These are phyloP conservation scores for Andrena cerasifolii DNA, from an alignment of 1,140 invertebrate species.

Conservation along the genomic window DNA sequence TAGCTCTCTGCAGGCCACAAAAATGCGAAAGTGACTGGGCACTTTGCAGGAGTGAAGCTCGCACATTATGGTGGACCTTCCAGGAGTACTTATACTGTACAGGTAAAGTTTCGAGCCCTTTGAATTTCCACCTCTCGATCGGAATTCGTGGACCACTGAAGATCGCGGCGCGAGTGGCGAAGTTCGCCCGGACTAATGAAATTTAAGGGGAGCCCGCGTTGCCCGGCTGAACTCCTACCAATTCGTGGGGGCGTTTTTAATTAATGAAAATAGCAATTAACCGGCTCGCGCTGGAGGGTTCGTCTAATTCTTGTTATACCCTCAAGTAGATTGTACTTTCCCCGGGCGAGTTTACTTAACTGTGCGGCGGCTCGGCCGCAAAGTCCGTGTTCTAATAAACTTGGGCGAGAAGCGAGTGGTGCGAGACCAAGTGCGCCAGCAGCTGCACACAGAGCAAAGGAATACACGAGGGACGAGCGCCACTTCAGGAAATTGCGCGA, in stretches of 20 bases:
- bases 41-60: no score
- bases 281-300: neutral
- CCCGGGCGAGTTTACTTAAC: slow-evolving; percentile 26
- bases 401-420: slow-evolving; percentile 16
- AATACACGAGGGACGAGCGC: slow-evolving; percentile 32
- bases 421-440: slow-evolving; percentile 30
- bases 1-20: no score
- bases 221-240: no score
- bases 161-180: no score
- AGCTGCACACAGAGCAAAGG: slow-evolving; percentile 28
- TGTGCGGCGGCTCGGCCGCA: slow-evolving; percentile 3
- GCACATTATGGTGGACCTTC: no score
- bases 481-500: slow-evolving; percentile 56
- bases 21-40: no score
- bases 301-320: slow-evolving; percentile 33
- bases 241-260: neutral
- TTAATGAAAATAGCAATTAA: slow-evolving; percentile 19
- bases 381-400: slow-evolving; percentile 51
- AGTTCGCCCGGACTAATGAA: no score
- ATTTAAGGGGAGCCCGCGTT: no score
- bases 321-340: slow-evolving; percentile 15
- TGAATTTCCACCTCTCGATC: no score
- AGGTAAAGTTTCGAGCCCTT: no score
- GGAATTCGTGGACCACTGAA: no score
- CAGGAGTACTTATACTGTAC: no score